Percentiles rank a stretch among this genome's conserved stretches.
These are phyloP conservation scores for Cosmia pyralina DNA, from an alignment of 2,888 invertebrate species.

Conservation along the genomic window DNA sequence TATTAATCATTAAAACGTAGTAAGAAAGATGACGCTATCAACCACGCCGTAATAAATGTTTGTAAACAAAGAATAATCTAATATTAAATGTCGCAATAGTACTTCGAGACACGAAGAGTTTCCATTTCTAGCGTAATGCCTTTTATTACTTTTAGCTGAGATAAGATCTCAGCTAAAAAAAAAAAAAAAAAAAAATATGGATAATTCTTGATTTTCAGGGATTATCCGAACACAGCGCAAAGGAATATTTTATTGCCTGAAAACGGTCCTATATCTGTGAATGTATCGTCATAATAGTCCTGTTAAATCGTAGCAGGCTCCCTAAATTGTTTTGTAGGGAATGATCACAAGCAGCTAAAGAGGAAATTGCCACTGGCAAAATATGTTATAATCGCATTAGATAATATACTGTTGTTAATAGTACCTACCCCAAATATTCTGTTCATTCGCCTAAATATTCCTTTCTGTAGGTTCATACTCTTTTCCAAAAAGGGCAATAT, in stretches of 20 bases:
- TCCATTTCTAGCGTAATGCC: neutral
- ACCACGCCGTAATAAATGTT: slow-evolving; percentile 17
- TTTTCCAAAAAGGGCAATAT: neutral
- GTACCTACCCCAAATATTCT: neutral
- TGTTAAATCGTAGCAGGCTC: neutral
- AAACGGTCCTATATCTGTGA: neutral
- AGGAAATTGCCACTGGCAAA: slow-evolving; percentile 2
- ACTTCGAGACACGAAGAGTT: neutral
- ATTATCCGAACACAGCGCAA: neutral
- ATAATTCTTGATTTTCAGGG: slow-evolving; percentile 19
- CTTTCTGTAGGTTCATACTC: neutral
- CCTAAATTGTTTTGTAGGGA: slow-evolving; percentile 1
- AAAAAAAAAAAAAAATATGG: no score
- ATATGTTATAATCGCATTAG: neutral
- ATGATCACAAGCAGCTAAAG: neutral
- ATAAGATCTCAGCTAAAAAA: no score
- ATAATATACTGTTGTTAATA: neutral
- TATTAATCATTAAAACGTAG: neutral
- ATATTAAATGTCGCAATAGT: neutral
- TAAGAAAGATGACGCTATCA: neutral
- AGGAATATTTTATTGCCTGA: neutral
- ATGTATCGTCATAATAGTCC: neutral
- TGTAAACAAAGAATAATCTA: slow-evolving; percentile 35
- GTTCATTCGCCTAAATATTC: neutral
- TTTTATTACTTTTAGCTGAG: slow-evolving; percentile 32